These are phyloP conservation scores for Chlorops oryzae DNA, from an alignment of 1,140 invertebrate species.

Conservation along the genomic window DNA sequence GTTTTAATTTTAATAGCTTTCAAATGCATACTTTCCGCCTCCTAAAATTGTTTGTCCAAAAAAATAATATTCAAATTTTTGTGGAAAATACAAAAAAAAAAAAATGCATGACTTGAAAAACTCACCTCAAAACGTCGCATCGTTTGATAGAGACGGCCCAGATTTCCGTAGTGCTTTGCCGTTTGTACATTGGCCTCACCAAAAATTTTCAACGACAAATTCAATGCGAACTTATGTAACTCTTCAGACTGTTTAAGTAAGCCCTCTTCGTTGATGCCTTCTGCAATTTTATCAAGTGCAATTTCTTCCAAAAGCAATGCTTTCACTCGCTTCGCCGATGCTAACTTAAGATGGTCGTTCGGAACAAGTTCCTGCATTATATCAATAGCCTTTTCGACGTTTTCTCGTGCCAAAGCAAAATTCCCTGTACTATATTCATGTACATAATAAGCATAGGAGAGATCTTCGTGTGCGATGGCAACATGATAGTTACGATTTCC, in stretches of 20 bases:
- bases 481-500: constrained; percentile 78
- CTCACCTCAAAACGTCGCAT: constrained; percentile 74
- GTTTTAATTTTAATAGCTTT: constrained; percentile 89
- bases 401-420: constrained; percentile 71
- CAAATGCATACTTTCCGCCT: constrained; percentile 84
- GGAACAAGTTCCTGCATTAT: constrained; percentile 75
- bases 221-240: constrained; percentile 73
- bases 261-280: constrained; percentile 45
- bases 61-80: constrained; percentile 14
- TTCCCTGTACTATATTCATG: constrained; percentile 83
- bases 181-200: constrained; percentile 91
- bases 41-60: constrained; percentile 53
- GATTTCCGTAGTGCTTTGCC: constrained; percentile 90
- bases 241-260: constrained; percentile 69
- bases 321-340: constrained; percentile 84
- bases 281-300: constrained; percentile 66
- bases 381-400: constrained; percentile 74
- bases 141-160: constrained; percentile 84
- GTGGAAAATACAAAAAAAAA: constrained; percentile 8
- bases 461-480: constrained; percentile 80
- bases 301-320: constrained; percentile 90
- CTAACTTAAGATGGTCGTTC: constrained; percentile 73
- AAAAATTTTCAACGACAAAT: constrained; percentile 70
- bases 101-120: not conserved
- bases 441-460: constrained; percentile 87